phyloP scores from a whole-genome alignment of 1,140 invertebrate genomes.

The Pemphigus obesinymphae region DNA sequence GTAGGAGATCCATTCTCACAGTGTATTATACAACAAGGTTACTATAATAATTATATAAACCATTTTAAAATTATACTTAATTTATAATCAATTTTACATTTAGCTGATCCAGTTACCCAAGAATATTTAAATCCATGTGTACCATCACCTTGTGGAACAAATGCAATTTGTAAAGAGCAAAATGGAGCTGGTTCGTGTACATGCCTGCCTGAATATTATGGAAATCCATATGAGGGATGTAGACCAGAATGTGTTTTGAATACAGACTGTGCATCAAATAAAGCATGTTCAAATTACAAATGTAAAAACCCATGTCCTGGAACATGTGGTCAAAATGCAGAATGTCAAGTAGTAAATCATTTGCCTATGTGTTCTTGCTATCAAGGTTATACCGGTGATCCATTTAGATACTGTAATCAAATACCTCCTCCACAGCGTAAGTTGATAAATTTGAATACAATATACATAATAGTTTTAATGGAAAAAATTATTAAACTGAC shows the following conservation, averaged over 20 bases:
- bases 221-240: slow-evolving; percentile 62
- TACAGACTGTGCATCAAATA: slow-evolving; percentile 62
- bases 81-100: slow-evolving; percentile 7
- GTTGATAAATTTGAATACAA: slow-evolving; percentile 52
- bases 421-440: slow-evolving; percentile 52
- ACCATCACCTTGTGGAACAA: slow-evolving; percentile 60
- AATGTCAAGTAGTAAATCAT: slow-evolving; percentile 58
- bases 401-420: slow-evolving; percentile 55
- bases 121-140: slow-evolving; percentile 52
- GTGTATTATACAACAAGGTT: slow-evolving; percentile 50
- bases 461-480: too few species aligned
- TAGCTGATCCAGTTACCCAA: slow-evolving; percentile 49
- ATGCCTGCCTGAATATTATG: slow-evolving; percentile 60
- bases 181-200: slow-evolving; percentile 58
- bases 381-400: slow-evolving; percentile 53
- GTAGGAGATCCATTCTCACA: slow-evolving; percentile 58
- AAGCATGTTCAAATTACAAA: slow-evolving; percentile 63
- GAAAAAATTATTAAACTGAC: too few species aligned
- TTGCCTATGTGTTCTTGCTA: slow-evolving; percentile 57
- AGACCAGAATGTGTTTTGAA: slow-evolving; percentile 67
- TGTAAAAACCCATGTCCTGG: slow-evolving; percentile 63
- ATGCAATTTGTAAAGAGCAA: slow-evolving; percentile 59
- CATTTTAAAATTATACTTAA: neutral
- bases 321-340: slow-evolving; percentile 55
- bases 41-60: neutral